These are phyloP conservation scores for Cryptocephalus primarius DNA, from an alignment of 2,888 invertebrate genomes.

Conservation along the genomic window DNA sequence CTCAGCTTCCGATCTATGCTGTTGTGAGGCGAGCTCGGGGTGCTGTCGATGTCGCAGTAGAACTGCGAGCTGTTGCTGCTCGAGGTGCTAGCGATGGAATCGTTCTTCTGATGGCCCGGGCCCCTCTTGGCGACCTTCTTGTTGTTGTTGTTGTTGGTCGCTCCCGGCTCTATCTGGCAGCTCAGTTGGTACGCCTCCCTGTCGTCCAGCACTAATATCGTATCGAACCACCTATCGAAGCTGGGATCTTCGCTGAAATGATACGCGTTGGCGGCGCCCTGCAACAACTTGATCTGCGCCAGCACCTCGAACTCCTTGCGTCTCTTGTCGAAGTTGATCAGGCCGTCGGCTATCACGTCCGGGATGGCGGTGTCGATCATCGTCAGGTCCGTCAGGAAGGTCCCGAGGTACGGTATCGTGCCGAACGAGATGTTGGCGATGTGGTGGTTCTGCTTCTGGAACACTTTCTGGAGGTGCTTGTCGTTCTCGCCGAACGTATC, in stretches of 20 bases:
- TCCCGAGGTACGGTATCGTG: conserved; percentile 95
- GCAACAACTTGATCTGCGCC: conserved; percentile 92
- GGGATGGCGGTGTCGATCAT: conserved; percentile 97
- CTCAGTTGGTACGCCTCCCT: conserved; percentile 80
- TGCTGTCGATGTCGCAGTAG: conserved; percentile 69
- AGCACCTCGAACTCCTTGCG: conserved; percentile 97
- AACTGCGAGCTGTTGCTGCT: conserved; percentile 84
- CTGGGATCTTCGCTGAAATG: conserved; percentile 72
- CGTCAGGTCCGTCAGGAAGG: conserved; percentile 94
- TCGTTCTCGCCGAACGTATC: conserved; percentile 73
- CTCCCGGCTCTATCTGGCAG: conserved; percentile 73
- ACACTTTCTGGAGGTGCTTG: conserved; percentile 73
- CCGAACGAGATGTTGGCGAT: conserved; percentile 73
- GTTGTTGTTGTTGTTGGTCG: conserved; percentile 20
- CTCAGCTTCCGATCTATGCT: conserved; percentile 68
- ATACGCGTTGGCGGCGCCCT: conserved; percentile 91
- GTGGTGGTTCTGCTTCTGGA: conserved; percentile 59
- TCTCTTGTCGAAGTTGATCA: conserved; percentile 97
- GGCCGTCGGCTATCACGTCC: conserved; percentile 66
- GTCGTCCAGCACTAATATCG: conserved; percentile 82
- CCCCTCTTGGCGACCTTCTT: conserved; percentile 18
- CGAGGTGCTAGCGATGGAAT: conserved; percentile 80
- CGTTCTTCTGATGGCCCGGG: conserved; percentile 76
- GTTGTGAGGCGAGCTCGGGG: conserved; percentile 63
- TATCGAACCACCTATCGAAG: conserved; percentile 95